These are phyloP conservation scores for Girardinus metallicus DNA, from an alignment of 2,797 vertebrate genomes.

Conservation along the genomic window DNA sequence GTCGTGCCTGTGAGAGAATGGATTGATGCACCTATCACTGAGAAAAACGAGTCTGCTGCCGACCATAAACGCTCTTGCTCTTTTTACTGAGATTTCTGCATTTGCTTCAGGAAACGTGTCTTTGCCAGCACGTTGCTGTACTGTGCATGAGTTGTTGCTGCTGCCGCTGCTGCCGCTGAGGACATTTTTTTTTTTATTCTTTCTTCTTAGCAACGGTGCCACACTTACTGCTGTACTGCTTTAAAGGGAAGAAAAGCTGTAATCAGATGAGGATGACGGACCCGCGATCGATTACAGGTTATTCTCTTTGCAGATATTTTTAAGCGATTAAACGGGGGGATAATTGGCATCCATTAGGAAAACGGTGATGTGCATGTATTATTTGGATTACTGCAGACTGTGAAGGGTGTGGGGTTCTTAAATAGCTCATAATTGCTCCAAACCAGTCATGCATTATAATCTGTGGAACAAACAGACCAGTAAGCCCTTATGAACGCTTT, in stretches of 20 bases:
- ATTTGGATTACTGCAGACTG: conserved; percentile 24
- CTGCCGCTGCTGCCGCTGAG: conserved; percentile 14
- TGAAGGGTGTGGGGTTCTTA: background rate
- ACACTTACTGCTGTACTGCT: conserved; percentile 35
- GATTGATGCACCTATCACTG: conserved; percentile 28
- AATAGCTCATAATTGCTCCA: conserved; percentile 44
- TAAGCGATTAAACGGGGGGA: background rate
- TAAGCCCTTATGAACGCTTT: conserved; percentile 2
- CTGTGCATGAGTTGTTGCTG: conserved; percentile 13
- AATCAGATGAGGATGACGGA: conserved; percentile 40
- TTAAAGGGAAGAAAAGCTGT: conserved; percentile 43
- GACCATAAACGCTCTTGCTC: background rate
- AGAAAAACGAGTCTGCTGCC: conserved; percentile 24
- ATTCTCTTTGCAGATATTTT: background rate
- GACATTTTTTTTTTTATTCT: conserved; percentile 3
- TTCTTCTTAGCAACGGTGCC: conserved; percentile 38
- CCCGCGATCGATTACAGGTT: conserved; percentile 29
- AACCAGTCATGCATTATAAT: conserved; percentile 60
- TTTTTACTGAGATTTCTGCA: conserved; percentile 2
- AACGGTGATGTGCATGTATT: conserved; percentile 17
- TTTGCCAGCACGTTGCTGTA: background rate
- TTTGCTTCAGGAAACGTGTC: conserved; percentile 8
- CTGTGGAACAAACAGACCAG: background rate
- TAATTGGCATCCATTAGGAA: background rate
- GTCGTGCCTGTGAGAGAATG: conserved; percentile 53